Base-by-base conservation (phyloP, 2,888 invertebrate genomes). In the Phengaris alcon region DNA sequence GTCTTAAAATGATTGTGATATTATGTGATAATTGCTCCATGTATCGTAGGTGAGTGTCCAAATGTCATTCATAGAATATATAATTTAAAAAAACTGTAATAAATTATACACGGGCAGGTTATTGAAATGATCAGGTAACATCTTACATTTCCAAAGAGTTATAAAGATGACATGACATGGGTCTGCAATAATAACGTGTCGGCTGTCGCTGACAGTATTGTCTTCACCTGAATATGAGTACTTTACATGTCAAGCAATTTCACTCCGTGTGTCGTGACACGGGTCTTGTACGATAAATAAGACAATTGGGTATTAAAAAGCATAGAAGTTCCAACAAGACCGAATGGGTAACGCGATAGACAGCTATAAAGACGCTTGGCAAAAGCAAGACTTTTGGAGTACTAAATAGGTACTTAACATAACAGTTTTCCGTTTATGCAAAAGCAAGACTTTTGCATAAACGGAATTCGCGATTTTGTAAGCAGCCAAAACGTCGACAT, bases 91-190 rank as follows among this genome's bases (percentile, higher is more conserved):
- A 3, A 35, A 35, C 35, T 35, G 4, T 2, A 35, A 57, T 5
- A 57, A 57, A 57, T 57, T 6, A 48, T 3, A 48, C 68, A 68
- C 7, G n/a, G 12, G 5, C 46, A 0, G 2, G 35, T 68, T 68
- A 8, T 8, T 35, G n/a, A 48, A 69, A 15, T 46, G 69, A 35
- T 48, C 15, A 0, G 8, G 46, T 48, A 9, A 69, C 10, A 69
- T 69, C 15, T 8, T 10, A 69, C 10, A 69, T 69, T 48, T 6
- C 15, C 12, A 69, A 48, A 46, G 48, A 48, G 69, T 15, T 69
- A 46, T 48, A 69, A 69, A 69, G 69, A n/a, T 69, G 69, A 48
- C 44, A 46, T 68, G 68, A 68, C 69, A 48, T n/a, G 69, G 69
- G 46, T 69, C 46, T 69, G 46, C 48, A 69, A 69, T 69, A 48